Conservation (phyloP, 2,888 invertebrate species). For the Corythucha ciliata region DNA sequence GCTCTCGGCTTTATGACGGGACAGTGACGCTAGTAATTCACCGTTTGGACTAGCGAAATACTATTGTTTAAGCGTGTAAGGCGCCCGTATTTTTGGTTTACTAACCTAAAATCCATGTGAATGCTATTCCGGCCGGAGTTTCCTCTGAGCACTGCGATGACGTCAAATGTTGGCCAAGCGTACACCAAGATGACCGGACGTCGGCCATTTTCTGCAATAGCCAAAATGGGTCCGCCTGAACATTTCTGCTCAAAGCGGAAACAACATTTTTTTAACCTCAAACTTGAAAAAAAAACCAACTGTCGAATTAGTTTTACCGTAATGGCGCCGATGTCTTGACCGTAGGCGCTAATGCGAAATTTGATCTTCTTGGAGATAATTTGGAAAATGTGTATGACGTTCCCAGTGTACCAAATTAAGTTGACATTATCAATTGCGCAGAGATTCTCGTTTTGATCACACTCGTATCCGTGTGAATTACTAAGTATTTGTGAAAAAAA, state of each 20-base stretch:
- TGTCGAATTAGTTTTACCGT: no score
- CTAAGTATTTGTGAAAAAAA: no score
- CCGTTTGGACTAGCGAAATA: no score
- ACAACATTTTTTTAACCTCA: no score
- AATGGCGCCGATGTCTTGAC: slow-evolving; percentile 73
- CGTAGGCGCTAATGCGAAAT: slow-evolving; percentile 66
- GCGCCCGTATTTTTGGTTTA: slow-evolving; percentile 72
- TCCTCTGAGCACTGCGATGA: slow-evolving; percentile 59
- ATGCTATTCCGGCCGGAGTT: slow-evolving; percentile 68
- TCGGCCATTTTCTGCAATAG: not conserved
- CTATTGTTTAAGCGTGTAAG: no score
- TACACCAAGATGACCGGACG: slow-evolving; percentile 54
- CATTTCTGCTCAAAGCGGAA: no score
- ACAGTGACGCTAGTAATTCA: no score
- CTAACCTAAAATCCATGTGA: slow-evolving; percentile 61
- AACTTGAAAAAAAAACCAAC: no score
- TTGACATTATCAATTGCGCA: slow-evolving; percentile 64
- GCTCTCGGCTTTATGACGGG: slow-evolving; percentile 76
- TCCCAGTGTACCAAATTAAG: slow-evolving; percentile 71
- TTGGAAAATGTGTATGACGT: slow-evolving; percentile 66
- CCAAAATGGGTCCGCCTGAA: slow-evolving; percentile 1
- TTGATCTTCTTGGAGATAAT: slow-evolving; percentile 54
- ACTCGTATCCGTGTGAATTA: slow-evolving; percentile 83
- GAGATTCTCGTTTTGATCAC: slow-evolving; percentile 68
- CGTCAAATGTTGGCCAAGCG: slow-evolving; percentile 74